These are phyloP conservation scores for Mus musculus DNA, from an alignment of 2,113 vertebrate genomes.

Conservation along the genomic window DNA sequence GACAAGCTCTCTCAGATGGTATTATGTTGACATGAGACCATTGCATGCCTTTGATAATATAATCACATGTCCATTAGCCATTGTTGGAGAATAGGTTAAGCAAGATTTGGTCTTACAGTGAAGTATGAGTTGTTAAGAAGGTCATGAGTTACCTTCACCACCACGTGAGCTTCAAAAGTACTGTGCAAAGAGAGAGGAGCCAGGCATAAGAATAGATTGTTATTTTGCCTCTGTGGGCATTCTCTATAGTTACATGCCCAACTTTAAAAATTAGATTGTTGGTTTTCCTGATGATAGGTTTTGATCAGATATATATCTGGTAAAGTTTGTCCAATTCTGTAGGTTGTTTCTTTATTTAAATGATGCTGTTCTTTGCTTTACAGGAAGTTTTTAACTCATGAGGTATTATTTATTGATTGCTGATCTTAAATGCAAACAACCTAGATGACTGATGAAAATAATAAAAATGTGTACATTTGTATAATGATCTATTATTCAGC, in stretches of 20 bases:
- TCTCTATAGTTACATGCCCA: not conserved
- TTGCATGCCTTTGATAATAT: not conserved
- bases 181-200: not conserved
- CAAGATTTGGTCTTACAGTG: not conserved
- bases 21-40: not conserved
- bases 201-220: not conserved
- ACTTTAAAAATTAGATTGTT: not conserved
- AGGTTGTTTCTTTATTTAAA: not conserved
- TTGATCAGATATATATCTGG: not conserved
- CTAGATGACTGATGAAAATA: not conserved
- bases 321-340: not conserved
- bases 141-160: fast-evolving
- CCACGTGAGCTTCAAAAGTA: not conserved
- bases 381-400: not conserved
- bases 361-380: not conserved
- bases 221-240: not conserved
- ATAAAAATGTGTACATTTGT: not conserved
- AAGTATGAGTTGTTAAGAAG: not conserved
- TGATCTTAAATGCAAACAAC: not conserved
- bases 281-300: not conserved
- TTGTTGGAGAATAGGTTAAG: not conserved
- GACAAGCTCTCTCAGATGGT: not conserved
- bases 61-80: not conserved
- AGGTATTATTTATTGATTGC: not conserved
- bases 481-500: no score